phyloP scores from a whole-genome alignment of 2,888 invertebrate species.

The Odontomyia ornata region DNA sequence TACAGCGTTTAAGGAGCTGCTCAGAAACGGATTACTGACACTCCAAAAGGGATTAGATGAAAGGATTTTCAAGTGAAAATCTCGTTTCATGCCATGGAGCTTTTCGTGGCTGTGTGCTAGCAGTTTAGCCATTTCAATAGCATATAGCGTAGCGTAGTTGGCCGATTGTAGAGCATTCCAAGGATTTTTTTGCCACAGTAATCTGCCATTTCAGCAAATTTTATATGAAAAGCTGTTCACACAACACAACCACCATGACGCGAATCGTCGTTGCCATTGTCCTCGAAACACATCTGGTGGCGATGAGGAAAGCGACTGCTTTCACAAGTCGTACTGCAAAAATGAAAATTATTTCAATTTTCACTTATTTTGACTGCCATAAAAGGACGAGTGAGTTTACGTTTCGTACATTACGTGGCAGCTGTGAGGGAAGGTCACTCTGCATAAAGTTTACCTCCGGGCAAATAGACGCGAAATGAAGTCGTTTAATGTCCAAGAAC shows the following conservation, averaged over 20 bases:
- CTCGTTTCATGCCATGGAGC: background rate
- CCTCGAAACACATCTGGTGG: background rate
- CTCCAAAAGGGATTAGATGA: slow-evolving; percentile 30
- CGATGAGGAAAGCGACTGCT: background rate
- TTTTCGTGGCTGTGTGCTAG: background rate
- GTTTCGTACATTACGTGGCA: background rate
- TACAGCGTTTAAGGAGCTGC: slow-evolving; percentile 29
- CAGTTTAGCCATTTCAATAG: background rate
- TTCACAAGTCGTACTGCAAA: background rate
- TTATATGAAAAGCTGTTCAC: slow-evolving; percentile 17
- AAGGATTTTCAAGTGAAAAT: slow-evolving; percentile 33
- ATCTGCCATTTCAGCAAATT: slow-evolving; percentile 10
- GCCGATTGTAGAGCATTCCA: background rate
- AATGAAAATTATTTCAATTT: slow-evolving; percentile 22
- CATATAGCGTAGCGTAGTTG: background rate
- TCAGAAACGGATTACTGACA: slow-evolving; percentile 33
- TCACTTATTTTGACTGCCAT: background rate
- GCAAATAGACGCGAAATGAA: background rate
- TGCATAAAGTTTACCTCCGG: background rate
- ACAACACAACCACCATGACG: slow-evolving; percentile 5
- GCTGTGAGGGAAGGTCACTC: background rate
- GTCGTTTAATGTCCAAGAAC: background rate
- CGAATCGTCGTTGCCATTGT: background rate
- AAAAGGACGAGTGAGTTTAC: background rate
- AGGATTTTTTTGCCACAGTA: slow-evolving; percentile 8